Evolutionary conservation across 2,113 vertebrate genomes (phyloP).

Genomic region (Anarhynchus alexandrinus): DNA sequence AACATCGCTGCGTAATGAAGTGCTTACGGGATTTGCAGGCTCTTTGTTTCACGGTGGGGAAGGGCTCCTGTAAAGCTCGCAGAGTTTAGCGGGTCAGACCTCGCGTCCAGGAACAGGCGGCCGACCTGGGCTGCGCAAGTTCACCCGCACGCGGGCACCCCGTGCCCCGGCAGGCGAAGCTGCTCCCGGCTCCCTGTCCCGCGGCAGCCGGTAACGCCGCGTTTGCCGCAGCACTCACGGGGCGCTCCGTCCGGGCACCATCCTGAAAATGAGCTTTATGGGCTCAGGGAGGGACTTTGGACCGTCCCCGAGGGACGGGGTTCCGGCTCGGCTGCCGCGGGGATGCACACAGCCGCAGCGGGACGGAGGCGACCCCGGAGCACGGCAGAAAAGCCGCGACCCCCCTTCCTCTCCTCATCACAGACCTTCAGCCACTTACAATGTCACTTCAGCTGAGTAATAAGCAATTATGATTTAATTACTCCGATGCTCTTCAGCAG

Average conservation of each 20-base stretch:
- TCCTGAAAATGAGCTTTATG: not conserved
- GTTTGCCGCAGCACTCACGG: not conserved
- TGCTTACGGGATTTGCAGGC: not conserved
- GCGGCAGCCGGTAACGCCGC: rapidly evolving
- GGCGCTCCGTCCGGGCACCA: not conserved
- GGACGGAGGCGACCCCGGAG: rapidly evolving
- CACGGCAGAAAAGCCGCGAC: rapidly evolving
- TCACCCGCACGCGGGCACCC: rapidly evolving
- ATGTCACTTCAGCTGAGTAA: slow-evolving; percentile 5
- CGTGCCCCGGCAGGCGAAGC: rapidly evolving
- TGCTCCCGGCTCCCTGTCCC: not conserved
- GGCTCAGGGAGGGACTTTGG: rapidly evolving
- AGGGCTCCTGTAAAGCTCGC: not conserved
- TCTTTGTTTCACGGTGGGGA: not conserved
- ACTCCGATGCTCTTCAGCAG: not conserved
- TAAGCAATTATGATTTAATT: slow-evolving; percentile 12
- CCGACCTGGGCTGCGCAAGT: rapidly evolving
- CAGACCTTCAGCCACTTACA: slow-evolving; percentile 25
- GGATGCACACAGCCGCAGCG: not conserved
- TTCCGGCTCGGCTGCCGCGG: rapidly evolving
- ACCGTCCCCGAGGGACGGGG: rapidly evolving
- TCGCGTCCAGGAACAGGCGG: rapidly evolving
- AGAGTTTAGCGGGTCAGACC: not conserved
- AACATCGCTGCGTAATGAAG: not conserved
- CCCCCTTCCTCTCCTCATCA: not conserved